These are phyloP conservation scores for Crossocerus cetratus DNA, from an alignment of 2,888 invertebrate species.

Conservation along the genomic window DNA sequence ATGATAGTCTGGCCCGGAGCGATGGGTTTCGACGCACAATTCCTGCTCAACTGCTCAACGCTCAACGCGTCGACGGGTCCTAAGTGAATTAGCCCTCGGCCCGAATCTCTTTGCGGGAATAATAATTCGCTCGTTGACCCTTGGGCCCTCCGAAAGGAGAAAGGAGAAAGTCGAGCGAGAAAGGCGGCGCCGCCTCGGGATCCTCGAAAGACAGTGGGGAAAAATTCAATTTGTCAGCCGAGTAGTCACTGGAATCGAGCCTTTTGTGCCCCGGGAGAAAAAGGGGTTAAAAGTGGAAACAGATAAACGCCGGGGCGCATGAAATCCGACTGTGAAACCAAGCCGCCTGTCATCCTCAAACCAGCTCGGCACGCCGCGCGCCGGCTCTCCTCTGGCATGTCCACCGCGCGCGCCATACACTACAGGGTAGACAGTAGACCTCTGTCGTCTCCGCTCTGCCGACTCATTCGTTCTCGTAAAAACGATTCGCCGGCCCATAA, in stretches of 20 bases:
- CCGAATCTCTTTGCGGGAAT: neutral
- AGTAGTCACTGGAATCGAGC: slow-evolving; percentile 15
- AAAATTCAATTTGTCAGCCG: slow-evolving; percentile 32
- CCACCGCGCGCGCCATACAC: too few relatives aligned
- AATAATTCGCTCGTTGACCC: neutral
- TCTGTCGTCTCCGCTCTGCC: too few relatives aligned
- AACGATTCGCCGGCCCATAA: too few relatives aligned
- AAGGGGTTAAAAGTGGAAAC: slow-evolving; percentile 13
- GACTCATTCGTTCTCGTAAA: too few relatives aligned
- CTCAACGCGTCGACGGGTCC: neutral
- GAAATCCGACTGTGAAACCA: neutral
- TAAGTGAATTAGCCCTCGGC: neutral
- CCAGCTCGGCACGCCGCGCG: neutral
- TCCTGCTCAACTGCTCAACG: neutral
- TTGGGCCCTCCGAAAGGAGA: neutral
- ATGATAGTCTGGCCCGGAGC: neutral
- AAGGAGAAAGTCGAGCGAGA: too few relatives aligned
- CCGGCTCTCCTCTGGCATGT: neutral
- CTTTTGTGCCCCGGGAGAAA: neutral
- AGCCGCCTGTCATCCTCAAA: neutral
- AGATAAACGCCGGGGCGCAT: neutral
- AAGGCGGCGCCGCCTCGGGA: too few relatives aligned
- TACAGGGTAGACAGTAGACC: too few relatives aligned
- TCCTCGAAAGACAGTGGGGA: slow-evolving; percentile 3
- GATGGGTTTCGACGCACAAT: neutral